Conservation (phyloP, 1,140 invertebrate species). For the Cotesia glomerata region DNA sequence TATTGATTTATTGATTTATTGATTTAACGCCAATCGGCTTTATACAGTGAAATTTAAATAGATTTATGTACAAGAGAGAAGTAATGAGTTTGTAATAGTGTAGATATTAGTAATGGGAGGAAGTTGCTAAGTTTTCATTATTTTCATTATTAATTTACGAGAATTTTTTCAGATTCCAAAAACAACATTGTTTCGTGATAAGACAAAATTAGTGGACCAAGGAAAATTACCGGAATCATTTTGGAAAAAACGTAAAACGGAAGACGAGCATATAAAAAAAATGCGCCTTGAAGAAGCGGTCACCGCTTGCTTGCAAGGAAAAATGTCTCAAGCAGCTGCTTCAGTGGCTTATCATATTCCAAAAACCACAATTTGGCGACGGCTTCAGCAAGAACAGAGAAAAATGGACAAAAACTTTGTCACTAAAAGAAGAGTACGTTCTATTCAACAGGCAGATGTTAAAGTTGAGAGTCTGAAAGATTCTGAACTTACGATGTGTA, state of each 20-base stretch:
- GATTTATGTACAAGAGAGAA: no score
- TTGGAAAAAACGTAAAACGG: slow-evolving; percentile 61
- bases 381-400: slow-evolving; percentile 58
- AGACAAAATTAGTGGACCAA: slow-evolving; percentile 63
- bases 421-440: not conserved
- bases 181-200: slow-evolving; percentile 68
- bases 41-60: no score
- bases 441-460: not conserved
- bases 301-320: slow-evolving; percentile 64
- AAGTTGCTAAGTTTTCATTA: no score
- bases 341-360: slow-evolving; percentile 66
- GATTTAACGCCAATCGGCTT: no score
- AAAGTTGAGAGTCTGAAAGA: slow-evolving; percentile 24
- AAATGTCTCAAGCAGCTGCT: slow-evolving; percentile 68
- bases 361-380: slow-evolving; percentile 70
- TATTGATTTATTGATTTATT: no score
- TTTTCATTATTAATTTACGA: no score
- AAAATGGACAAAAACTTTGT: slow-evolving; percentile 15
- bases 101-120: no score
- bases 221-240: slow-evolving; percentile 65
- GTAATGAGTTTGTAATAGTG: no score
- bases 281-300: slow-evolving; percentile 66
- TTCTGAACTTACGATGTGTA: slow-evolving; percentile 45
- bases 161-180: slow-evolving; percentile 66
- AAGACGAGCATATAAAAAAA: slow-evolving; percentile 61